Base-by-base conservation (phyloP, 1,140 invertebrate species). In the Lepidostoma basale region DNA sequence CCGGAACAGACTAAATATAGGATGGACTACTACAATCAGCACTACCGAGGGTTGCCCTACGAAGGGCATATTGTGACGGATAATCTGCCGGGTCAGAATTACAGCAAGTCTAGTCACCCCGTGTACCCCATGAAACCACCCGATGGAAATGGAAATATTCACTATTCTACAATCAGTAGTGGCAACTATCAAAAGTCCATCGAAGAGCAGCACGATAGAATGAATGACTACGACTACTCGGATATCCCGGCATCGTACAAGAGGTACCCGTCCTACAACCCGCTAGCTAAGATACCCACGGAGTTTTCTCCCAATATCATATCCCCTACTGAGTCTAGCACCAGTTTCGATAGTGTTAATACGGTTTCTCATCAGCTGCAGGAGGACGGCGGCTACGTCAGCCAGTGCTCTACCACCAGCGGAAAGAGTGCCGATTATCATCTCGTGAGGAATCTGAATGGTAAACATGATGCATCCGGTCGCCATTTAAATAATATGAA, bases 321-420 rank as follows among this genome's bases (percentile, higher is more conserved):
- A 70, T 82, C 81, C 42, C 80, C 80, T 59, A 76, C 76, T 56
- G 80, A 82, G 62, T 82, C 81, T 45, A 79, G 75, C 72, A 75
- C 77, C 47, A 82, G 78, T 62, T 78, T 76, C 76, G 82, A 83
- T 30, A 77, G 77, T 44, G 62, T 70, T 52, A 76, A 77, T 52
- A 76, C 47, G 0, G 14, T 20, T n/a, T 62, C 76, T 36, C 72
- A 79, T 40, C 74, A 76, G 14, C 74, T 70, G 39, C 80, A 80
- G 74, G 82, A 83, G 75, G 81, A 82, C 49, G 81, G 78, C 76
- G 81, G 80, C 16, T 83, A 83, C 77, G 78, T 78, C 36, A 83
- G 81, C 60, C 81, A 82, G 52, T 81, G 80, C 47, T 83, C 82
- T 12, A 77, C 77, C 30, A 72, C 76, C 30, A 83, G 81, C 73